Percentiles rank a stretch among this genome's conserved stretches.
These are phyloP conservation scores for Lucifuga dentata DNA, from an alignment of 2,113 vertebrate genomes.

Conservation along the genomic window DNA sequence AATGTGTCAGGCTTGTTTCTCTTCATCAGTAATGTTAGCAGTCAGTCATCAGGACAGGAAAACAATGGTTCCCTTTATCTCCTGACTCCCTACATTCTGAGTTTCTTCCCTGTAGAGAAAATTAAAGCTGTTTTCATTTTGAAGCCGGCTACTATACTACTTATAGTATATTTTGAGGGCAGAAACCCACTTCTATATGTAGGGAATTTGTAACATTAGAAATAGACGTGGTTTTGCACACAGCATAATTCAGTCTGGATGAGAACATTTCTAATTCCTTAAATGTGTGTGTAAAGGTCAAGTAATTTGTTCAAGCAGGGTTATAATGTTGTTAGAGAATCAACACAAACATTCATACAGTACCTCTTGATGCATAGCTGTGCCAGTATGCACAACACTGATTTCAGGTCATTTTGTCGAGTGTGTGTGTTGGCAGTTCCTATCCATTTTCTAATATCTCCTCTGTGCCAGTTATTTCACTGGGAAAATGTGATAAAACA, in stretches of 20 bases:
- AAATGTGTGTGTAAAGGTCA: slow-evolving; percentile 24
- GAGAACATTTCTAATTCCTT: background rate
- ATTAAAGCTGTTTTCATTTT: no score
- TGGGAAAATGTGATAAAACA: slow-evolving; percentile 48
- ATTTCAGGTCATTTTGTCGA: slow-evolving; percentile 16
- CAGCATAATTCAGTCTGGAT: background rate
- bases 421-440: slow-evolving; percentile 23
- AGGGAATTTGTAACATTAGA: no score
- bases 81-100: no score
- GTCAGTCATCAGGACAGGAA: no score
- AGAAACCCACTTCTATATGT: no score
- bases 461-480: slow-evolving; percentile 50
- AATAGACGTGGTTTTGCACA: no score
- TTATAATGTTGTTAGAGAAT: background rate
- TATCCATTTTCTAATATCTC: slow-evolving; percentile 59
- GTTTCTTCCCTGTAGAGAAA: no score
- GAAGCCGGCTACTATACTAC: no score
- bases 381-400: slow-evolving; percentile 23
- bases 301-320: slow-evolving; percentile 22
- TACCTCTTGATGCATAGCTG: slow-evolving; percentile 9
- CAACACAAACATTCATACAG: slow-evolving; percentile 19
- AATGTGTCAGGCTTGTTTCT: no score
- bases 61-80: no score
- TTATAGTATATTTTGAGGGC: no score
- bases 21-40: no score